Evolutionary conservation across 2,797 vertebrate species (phyloP), one percentile per base, ranked within the genome.

Genomic region (Sebastes itinus): DNA sequence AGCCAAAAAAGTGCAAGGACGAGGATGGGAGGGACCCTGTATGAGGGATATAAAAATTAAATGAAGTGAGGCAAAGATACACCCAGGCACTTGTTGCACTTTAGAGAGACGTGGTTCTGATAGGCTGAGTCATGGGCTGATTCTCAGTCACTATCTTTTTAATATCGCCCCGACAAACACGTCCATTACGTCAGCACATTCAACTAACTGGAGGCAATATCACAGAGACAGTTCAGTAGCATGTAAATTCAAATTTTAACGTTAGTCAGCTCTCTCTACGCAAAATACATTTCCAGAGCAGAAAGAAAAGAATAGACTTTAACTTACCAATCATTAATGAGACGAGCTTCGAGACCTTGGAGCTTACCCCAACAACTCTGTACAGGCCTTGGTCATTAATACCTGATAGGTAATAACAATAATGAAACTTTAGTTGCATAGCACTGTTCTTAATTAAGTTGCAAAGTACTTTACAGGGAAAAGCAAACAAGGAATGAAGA

Each of bases 371-470:
- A 71, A 98, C 98, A 93, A 99, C 96, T 97, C 99, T 97, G 95
- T 99, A 99, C 82, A 99, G 82, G 94, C 99, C 99, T 95, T 99
- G 97, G 94, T 99, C 98, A 91, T 98, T 97, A 92, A 99, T 98
- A 92, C 98, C 98, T 99, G 89, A 76, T 75, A 80, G 81, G 8
- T 14, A 72, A 72, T 12, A 64, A 42, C 3, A 70, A 67, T 12
- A 46, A 32, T 2, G 18, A 60, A 55, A 28, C 22, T 28, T 54
- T 18, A 70, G 56, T 59, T 55, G 11, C 6, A 20, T 3, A 60
- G 22, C 10, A 32, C 4, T 6, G 35, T 32, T 18, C 2, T 72
- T 38, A 66, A 46, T 59, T 3, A 20, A 42, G 18, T 4, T 80
- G 14, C 5, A 23, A 75, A 58, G 14, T 32, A 18, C 11, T 49